Evolutionary conservation across 2,797 vertebrate species (phyloP).

Genomic region (Chelmon rostratus): DNA sequence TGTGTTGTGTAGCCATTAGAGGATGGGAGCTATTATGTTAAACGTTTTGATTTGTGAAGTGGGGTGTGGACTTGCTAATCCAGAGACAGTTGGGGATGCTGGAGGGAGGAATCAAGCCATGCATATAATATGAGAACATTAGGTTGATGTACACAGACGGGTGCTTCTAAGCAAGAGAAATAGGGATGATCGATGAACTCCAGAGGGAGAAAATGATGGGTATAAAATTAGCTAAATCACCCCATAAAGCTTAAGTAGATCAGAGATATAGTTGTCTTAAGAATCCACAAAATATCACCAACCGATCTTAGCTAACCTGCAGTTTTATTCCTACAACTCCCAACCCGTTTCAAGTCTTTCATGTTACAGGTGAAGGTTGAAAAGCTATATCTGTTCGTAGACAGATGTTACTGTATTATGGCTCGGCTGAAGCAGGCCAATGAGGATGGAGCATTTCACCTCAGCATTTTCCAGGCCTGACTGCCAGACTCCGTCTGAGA

Average conservation of each 20-base stretch:
- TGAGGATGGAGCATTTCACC: slow-evolving; percentile 77
- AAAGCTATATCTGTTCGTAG: slow-evolving; percentile 63
- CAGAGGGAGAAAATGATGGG: slow-evolving; percentile 54
- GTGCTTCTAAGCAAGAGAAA: slow-evolving; percentile 76
- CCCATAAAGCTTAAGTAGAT: slow-evolving; percentile 52
- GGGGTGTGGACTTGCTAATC: slow-evolving; percentile 84
- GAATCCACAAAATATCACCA: slow-evolving; percentile 31
- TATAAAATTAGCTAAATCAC: slow-evolving; percentile 57
- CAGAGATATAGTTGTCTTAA: slow-evolving; percentile 28
- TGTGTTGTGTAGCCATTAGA: slow-evolving; percentile 87
- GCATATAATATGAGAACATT: slow-evolving; percentile 85
- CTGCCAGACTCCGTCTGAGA: slow-evolving; percentile 82
- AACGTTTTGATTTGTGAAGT: slow-evolving; percentile 87
- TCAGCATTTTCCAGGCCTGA: slow-evolving; percentile 69
- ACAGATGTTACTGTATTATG: slow-evolving; percentile 69
- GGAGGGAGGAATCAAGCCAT: slow-evolving; percentile 82
- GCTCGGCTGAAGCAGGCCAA: slow-evolving; percentile 67
- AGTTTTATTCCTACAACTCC: slow-evolving; percentile 34
- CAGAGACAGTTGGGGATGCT: slow-evolving; percentile 79
- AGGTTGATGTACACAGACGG: slow-evolving; percentile 79
- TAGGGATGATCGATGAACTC: slow-evolving; percentile 82
- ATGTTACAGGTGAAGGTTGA: slow-evolving; percentile 46
- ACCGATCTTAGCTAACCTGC: slow-evolving; percentile 15
- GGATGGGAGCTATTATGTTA: slow-evolving; percentile 85
- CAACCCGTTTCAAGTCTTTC: slow-evolving; percentile 36